phyloP scores from a whole-genome alignment of 1,140 invertebrate genomes.

The Hyphantria cunea region DNA sequence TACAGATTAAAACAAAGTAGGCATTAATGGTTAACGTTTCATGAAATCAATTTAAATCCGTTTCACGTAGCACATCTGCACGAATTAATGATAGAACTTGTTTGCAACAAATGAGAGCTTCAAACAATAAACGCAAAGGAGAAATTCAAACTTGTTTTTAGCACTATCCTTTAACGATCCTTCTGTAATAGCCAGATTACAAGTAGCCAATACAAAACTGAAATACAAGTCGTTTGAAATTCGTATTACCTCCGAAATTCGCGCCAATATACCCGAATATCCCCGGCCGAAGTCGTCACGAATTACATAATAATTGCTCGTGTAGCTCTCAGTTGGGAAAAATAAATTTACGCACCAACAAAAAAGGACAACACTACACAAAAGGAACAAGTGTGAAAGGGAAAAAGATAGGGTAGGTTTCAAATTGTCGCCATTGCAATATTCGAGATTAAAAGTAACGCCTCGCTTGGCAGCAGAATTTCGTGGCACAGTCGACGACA shows the following conservation, averaged over 20 bases:
- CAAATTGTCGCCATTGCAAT: slow-evolving; percentile 66
- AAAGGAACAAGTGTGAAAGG: slow-evolving; percentile 27
- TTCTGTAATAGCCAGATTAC: background rate
- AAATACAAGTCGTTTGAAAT: slow-evolving; percentile 7
- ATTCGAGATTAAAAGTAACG: slow-evolving; percentile 74
- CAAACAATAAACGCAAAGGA: no score
- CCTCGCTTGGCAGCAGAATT: slow-evolving; percentile 63
- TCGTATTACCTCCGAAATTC: slow-evolving; percentile 1
- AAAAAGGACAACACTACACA: slow-evolving; percentile 18
- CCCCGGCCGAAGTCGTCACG: slow-evolving; percentile 3
- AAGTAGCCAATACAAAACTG: background rate
- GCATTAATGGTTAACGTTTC: no score
- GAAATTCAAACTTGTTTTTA: background rate
- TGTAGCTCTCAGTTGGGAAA: slow-evolving; percentile 21
- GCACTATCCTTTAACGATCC: background rate
- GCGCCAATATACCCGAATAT: slow-evolving; percentile 1
- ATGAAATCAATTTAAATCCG: no score
- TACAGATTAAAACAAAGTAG: no score
- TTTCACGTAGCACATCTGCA: no score
- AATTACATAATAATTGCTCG: slow-evolving; percentile 24
- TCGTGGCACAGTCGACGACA: slow-evolving; percentile 49
- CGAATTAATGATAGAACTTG: no score
- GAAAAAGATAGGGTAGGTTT: slow-evolving; percentile 44
- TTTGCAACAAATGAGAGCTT: no score
- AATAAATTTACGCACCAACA: slow-evolving; percentile 31